Evolutionary conservation across 2,113 vertebrate genomes (phyloP), one percentile per base, ranked within the genome.

Genomic region (Synodontis membranacea): DNA sequence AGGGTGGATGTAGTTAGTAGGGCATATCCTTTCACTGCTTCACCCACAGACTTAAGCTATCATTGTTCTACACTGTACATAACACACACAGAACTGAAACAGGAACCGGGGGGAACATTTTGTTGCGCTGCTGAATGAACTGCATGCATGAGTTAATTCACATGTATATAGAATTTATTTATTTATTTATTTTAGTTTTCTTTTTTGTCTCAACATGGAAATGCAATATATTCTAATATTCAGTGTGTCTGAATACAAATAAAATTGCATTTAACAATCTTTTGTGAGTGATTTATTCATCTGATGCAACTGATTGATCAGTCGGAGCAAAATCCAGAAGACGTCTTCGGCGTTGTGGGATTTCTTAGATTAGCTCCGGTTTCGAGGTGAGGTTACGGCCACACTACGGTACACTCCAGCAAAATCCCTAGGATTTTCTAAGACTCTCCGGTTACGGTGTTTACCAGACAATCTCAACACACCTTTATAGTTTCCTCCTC

Each of bases 1-100:
- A 89, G 93, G 93, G 94, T 95, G 93, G 94, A 86, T 76, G 91
- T 94, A 93, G 94, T 93, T 94, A 93, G 93, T 91, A 94, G 85
- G 89, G 91, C 94, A 91, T 95, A 90, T 54, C 88, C 90, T 96
- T 95, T 92, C 94, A 93, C 91, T 92, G 82, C 80, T 60, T 91
- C 84, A 91, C 91, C 92, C 89, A 91, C 92, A 90, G 90, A 92
- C 82, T 89, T 92, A 92, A 91, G 92, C 93, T 93, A 92, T 92
- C 93, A 84, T 85, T 89, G 84, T 86, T 87, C 85, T 54, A 44
- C 60, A 68, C 84, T 52, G n/a, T 85, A 48, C 84, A 85, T 80
- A 85, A 64, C 76, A 85, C 58, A 25, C 84, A 78, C 56, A 64
- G 58, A 50, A 50, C 46, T 52, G 37, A 80, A 54, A 86, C 58